A percentile compares a stretch with the other conserved stretches of the same genome.
phyloP scores from a whole-genome alignment of 2,888 invertebrate species.

The Lydus trimaculatus region DNA sequence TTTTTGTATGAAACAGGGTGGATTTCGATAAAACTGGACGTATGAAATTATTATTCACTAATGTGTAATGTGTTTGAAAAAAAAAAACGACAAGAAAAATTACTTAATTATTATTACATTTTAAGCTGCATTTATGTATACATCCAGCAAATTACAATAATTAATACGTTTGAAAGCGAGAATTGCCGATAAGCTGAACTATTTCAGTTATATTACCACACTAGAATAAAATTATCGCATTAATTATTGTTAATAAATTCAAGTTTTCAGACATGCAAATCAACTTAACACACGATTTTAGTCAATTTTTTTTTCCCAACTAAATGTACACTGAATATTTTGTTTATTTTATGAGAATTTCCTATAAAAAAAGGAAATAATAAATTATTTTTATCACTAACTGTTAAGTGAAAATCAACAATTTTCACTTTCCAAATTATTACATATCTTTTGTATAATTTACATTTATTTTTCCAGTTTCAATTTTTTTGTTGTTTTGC shows the following conservation, averaged over 20 bases:
- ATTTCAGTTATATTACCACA: slow-evolving; percentile 7
- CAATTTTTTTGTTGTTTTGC: no score
- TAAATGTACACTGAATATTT: neutral
- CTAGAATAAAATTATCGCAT: slow-evolving; percentile 9
- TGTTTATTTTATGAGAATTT: neutral
- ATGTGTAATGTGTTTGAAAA: neutral
- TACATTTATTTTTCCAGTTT: neutral
- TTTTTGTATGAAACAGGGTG: neutral
- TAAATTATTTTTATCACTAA: neutral
- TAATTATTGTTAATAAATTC: slow-evolving; percentile 10
- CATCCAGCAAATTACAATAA: neutral
- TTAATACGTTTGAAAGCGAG: slow-evolving; percentile 2
- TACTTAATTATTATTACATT: neutral
- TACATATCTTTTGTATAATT: neutral
- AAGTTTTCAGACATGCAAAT: slow-evolving; percentile 9
- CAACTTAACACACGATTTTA: slow-evolving; percentile 3
- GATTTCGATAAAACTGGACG: neutral
- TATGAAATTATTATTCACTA: neutral
- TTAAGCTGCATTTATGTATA: neutral
- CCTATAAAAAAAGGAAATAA: neutral
- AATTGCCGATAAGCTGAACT: slow-evolving; percentile 5
- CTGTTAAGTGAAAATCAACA: neutral
- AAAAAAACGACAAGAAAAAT: neutral
- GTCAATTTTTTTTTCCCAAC: neutral
- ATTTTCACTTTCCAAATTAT: neutral